Conservation (phyloP, 2,888 invertebrate species). For the Capitulum mitella region DNA sequence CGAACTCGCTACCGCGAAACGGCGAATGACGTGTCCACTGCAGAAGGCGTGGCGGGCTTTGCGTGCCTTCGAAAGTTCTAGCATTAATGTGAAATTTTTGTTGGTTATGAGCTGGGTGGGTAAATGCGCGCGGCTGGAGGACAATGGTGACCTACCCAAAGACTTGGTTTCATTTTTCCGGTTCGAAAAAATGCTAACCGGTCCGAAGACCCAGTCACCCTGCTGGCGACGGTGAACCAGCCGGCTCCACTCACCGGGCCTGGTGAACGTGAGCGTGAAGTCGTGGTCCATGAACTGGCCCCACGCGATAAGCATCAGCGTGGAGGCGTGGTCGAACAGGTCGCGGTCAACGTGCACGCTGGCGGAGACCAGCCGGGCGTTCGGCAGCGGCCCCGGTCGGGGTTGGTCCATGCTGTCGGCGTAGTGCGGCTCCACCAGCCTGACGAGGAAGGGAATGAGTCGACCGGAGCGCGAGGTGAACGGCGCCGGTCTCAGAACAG, state of each 20-base stretch:
- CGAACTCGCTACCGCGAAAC: no score
- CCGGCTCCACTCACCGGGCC: constrained; percentile 57
- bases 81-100: no score
- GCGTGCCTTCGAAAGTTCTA: no score
- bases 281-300: constrained; percentile 94
- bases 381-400: constrained; percentile 66
- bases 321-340: constrained; percentile 86
- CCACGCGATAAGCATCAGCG: constrained; percentile 89
- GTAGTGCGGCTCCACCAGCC: constrained; percentile 63
- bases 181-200: no score
- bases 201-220: no score
- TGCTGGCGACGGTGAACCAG: not conserved
- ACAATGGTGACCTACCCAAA: no score
- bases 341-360: constrained; percentile 89
- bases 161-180: no score
- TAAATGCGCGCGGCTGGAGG: no score
- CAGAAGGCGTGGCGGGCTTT: no score
- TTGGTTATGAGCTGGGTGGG: no score
- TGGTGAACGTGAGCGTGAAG: constrained; percentile 78
- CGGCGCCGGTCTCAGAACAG: no score
- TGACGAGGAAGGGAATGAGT: constrained; percentile 11
- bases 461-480: constrained; percentile 20
- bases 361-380: constrained; percentile 75
- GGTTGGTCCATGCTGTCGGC: constrained; percentile 78
- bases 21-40: no score